Conservation (phyloP, 2,113 vertebrate genomes). For the Cyphomyrus discorhynchus region DNA sequence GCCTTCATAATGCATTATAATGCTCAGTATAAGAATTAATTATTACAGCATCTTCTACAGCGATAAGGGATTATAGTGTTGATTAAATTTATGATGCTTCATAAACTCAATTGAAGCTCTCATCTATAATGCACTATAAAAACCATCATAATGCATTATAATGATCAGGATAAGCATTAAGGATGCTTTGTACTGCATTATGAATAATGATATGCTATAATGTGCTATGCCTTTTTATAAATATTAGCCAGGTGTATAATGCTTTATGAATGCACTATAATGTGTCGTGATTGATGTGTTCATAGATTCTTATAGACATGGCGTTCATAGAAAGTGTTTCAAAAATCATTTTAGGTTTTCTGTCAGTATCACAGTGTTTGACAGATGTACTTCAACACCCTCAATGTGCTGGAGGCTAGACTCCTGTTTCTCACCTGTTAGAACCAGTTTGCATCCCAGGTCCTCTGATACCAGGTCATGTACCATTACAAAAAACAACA, state of each 20-base stretch:
- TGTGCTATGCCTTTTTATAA: neutral
- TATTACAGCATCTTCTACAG: neutral
- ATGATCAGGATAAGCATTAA: no score
- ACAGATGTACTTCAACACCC: slow-evolving; percentile 49
- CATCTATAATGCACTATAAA: neutral
- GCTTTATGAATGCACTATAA: neutral
- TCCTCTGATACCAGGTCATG: slow-evolving; percentile 43
- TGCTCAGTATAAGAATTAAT: neutral
- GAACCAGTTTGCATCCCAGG: slow-evolving; percentile 56
- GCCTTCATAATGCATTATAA: neutral
- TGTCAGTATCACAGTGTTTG: neutral
- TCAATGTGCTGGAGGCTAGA: slow-evolving; percentile 32
- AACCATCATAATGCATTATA: no score
- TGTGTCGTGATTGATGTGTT: neutral
- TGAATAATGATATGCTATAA: no score
- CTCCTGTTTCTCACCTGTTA: slow-evolving; percentile 56
- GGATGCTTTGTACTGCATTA: no score
- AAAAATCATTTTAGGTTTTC: neutral
- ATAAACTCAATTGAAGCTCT: neutral
- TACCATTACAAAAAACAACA: neutral
- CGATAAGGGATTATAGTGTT: neutral
- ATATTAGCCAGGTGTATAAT: neutral
- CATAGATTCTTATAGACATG: neutral
- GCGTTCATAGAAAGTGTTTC: neutral
- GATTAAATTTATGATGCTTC: neutral